Evolutionary conservation across 2,797 vertebrate genomes (phyloP), one percentile per base, ranked within the genome.

Genomic region (Enoplosus armatus): DNA sequence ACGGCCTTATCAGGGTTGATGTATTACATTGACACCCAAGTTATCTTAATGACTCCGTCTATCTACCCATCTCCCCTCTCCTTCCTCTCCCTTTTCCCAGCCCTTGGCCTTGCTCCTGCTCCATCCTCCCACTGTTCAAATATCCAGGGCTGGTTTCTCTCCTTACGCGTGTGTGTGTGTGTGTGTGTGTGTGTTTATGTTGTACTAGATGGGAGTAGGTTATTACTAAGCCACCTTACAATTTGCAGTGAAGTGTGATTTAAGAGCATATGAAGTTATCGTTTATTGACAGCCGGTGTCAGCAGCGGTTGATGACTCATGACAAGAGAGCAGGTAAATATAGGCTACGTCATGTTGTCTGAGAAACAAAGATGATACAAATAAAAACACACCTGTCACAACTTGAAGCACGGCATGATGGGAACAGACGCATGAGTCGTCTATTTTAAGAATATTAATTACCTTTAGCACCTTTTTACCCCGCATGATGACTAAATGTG

Each of bases 11-110:
- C 93, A 85, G 63, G 8, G 66, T 63, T 94, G 94, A 95, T 93
- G 89, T 88, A 94, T 92, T 77, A 77, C 86, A 90, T 87, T 93
- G 92, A 90, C 93, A 93, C 89, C 83, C 68, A 63, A 85, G 91
- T 89, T 95, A 96, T 95, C 95, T 95, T 95, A 95, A 95, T 95
- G 91, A 90, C 86, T 90, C 69, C 8, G 77, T 84, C 90, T 90
- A 90, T 91, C 93, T 89, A 53, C 83, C 65, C 85, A 91, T 92
- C 92, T 90, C 85, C 88, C 77, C 85, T 86, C 85, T 90, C 85
- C 86, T 90, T 90, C 90, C 89, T 90, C 89, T 87, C 85, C 82
- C 75, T 61, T 85, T 24, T 79, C 79, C 78, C 80, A 86, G 89
- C 89, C 85, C 91, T 90, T 90, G 91, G 91, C 92, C 92, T 93